Evolutionary conservation across 2,888 invertebrate species (phyloP).

Genomic region (Melanchra persicariae): DNA sequence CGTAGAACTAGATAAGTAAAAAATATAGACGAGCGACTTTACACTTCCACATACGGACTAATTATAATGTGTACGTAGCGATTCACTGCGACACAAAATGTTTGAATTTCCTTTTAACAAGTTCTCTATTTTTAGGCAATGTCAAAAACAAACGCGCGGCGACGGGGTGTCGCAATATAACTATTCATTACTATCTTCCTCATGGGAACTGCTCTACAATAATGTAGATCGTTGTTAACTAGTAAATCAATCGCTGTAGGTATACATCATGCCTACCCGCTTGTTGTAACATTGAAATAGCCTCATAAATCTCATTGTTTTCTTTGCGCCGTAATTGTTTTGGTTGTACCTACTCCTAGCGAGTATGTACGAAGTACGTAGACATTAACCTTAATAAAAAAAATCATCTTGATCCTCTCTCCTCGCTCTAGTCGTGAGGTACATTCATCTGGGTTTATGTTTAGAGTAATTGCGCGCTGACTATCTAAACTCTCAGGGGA

Average conservation of each 20-base stretch:
- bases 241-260: slow-evolving; percentile 44
- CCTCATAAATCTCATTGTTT: slow-evolving; percentile 52
- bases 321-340: slow-evolving; percentile 32
- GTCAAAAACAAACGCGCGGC: slow-evolving; percentile 23
- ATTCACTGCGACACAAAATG: slow-evolving; percentile 2
- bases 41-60: slow-evolving; percentile 9
- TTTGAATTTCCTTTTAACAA: slow-evolving; percentile 37
- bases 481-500: slow-evolving; percentile 55
- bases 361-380: slow-evolving; percentile 29
- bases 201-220: slow-evolving; percentile 9
- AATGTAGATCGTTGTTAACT: slow-evolving; percentile 32
- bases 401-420: slow-evolving; percentile 47
- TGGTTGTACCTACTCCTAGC: slow-evolving; percentile 27
- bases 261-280: slow-evolving; percentile 18
- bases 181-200: not conserved
- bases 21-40: not conserved
- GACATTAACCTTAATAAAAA: slow-evolving; percentile 55
- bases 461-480: slow-evolving; percentile 57
- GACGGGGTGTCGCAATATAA: slow-evolving; percentile 9
- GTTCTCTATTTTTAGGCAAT: slow-evolving; percentile 21
- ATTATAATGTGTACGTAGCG: not conserved
- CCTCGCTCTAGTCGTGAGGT: slow-evolving; percentile 5
- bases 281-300: slow-evolving; percentile 51
- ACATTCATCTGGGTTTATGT: slow-evolving; percentile 57
- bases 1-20: slow-evolving; percentile 8